Conservation (phyloP, 2,888 invertebrate genomes). For the Cosmia pyralina region DNA sequence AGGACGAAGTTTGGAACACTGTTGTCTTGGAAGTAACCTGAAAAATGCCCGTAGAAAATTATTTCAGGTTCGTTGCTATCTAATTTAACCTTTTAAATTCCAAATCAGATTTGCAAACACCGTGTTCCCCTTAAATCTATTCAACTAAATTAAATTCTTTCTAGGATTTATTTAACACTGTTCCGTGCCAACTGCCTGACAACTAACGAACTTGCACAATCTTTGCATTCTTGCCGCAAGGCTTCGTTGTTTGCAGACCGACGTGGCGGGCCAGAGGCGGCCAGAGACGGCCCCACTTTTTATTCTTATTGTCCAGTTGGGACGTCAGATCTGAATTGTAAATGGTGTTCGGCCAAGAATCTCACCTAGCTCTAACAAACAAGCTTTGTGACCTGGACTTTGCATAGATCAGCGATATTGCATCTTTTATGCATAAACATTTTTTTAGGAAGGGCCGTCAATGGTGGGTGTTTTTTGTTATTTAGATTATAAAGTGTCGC, state of each 20-base stretch:
- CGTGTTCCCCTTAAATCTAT: slow-evolving; percentile 6
- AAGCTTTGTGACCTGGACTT: slow-evolving; percentile 65
- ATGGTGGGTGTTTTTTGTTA: slow-evolving; percentile 2
- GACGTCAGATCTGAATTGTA: slow-evolving; percentile 68
- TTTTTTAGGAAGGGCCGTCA: slow-evolving; percentile 30
- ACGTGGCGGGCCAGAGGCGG: neutral
- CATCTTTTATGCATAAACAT: slow-evolving; percentile 66
- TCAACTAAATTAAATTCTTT: slow-evolving; percentile 39
- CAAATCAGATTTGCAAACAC: slow-evolving; percentile 12
- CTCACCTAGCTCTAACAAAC: slow-evolving; percentile 63
- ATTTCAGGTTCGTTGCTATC: neutral
- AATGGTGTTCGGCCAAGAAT: slow-evolving; percentile 56
- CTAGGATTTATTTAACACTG: slow-evolving; percentile 46
- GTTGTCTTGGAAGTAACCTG: too few relatives aligned
- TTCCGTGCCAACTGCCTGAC: slow-evolving; percentile 32
- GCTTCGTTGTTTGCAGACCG: slow-evolving; percentile 48
- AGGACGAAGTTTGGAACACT: too few relatives aligned
- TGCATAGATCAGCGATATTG: slow-evolving; percentile 62
- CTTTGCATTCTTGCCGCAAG: slow-evolving; percentile 53
- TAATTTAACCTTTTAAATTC: neutral
- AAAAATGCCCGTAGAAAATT: neutral
- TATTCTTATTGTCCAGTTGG: slow-evolving; percentile 58
- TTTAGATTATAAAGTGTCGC: neutral
- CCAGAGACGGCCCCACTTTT: slow-evolving; percentile 37
- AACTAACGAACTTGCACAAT: slow-evolving; percentile 50